Conservation (phyloP, 37 sponge, comb jelly and placozoan species). For the Haliclona indistincta region DNA sequence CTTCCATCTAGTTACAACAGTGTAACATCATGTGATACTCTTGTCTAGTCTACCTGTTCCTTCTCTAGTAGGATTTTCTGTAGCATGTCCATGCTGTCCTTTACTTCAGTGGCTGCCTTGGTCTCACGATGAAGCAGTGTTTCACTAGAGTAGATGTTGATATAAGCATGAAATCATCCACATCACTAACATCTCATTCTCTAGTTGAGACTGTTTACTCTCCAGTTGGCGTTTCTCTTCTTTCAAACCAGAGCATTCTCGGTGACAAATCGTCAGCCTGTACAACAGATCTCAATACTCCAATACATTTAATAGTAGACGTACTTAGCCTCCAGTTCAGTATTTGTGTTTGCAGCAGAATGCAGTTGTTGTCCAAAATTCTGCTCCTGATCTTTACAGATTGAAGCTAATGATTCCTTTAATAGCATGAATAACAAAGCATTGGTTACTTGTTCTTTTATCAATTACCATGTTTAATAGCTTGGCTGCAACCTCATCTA, state of each 20-base stretch:
- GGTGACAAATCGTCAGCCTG: constrained; percentile 34
- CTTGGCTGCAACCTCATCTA: constrained; percentile 47
- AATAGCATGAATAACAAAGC: background rate
- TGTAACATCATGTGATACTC: background rate
- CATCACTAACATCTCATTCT: constrained; percentile 40
- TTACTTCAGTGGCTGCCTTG: constrained; percentile 74
- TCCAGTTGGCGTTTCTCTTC: constrained; percentile 53
- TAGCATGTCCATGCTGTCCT: constrained; percentile 87
- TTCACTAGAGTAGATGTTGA: constrained; percentile 18
- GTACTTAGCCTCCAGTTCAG: constrained; percentile 54
- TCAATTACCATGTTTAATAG: constrained; percentile 49
- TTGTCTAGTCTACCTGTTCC: constrained; percentile 53
- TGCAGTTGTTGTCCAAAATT: constrained; percentile 44
- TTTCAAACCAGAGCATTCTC: constrained; percentile 36
- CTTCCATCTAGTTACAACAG: constrained; percentile 39
- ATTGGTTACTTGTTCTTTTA: background rate
- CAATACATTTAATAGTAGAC: constrained; percentile 10
- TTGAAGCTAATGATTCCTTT: constrained; percentile 38
- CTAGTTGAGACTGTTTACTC: constrained; percentile 6
- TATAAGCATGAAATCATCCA: background rate
- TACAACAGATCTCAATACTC: background rate
- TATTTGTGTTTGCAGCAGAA: constrained; percentile 19
- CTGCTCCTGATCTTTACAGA: constrained; percentile 15
- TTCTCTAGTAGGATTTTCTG: constrained; percentile 88
- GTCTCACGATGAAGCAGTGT: constrained; percentile 59